Evolutionary conservation across 2,888 invertebrate genomes (phyloP).

Genomic region (Salpingus planirostris): DNA sequence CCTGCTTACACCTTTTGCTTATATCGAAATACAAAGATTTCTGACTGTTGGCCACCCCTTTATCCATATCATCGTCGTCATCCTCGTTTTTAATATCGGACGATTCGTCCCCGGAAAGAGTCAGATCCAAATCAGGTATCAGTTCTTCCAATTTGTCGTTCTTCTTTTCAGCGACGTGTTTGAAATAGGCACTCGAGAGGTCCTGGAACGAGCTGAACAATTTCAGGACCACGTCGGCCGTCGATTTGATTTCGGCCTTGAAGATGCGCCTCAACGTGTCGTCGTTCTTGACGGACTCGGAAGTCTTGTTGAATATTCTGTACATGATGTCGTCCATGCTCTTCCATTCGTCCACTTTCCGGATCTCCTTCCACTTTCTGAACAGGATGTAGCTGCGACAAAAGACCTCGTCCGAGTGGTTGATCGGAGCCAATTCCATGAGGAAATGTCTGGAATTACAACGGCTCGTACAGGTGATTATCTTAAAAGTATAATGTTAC

Average conservation of each 20-base stretch:
- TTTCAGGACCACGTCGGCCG: constrained; percentile 16
- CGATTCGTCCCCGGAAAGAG: too few relatives aligned
- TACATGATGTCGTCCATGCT: constrained; percentile 22
- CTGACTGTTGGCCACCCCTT: too few relatives aligned
- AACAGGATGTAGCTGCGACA: constrained; percentile 27
- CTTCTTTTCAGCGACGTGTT: constrained; percentile 18
- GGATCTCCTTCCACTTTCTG: constrained; percentile 26
- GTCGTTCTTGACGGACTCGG: constrained; percentile 20
- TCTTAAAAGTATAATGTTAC: too few relatives aligned
- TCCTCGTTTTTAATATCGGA: too few relatives aligned
- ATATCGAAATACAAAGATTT: too few relatives aligned
- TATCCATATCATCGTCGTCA: too few relatives aligned
- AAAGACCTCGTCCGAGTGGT: too few relatives aligned
- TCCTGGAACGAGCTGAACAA: constrained; percentile 13
- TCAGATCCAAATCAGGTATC: too few relatives aligned
- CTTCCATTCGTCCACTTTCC: constrained; percentile 13
- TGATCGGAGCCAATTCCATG: too few relatives aligned
- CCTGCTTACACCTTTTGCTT: constrained; percentile 9
- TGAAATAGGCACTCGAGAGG: constrained; percentile 22
- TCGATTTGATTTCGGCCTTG: constrained; percentile 13
- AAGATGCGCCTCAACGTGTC: constrained; percentile 21
- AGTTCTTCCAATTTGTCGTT: constrained; percentile 10
- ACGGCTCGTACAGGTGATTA: too few relatives aligned
- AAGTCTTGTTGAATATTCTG: constrained; percentile 19
- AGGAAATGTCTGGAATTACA: too few relatives aligned